Percentiles rank a stretch among this genome's conserved stretches.
Conservation (phyloP, 2,113 vertebrate species). For the Micronycteris hirsuta region DNA sequence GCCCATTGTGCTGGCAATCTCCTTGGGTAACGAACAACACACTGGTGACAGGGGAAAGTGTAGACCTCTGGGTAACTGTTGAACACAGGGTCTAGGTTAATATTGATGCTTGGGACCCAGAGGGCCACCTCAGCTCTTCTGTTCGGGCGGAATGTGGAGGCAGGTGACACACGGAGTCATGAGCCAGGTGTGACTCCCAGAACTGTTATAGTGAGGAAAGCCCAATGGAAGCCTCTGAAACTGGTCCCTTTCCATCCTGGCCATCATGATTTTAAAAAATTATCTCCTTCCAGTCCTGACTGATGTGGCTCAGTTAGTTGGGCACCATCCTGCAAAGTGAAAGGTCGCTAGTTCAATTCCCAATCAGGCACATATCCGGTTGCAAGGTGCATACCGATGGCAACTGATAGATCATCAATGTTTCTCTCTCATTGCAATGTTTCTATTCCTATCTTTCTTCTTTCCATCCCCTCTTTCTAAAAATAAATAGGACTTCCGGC, state of each 20-base stretch:
- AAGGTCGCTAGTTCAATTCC: no score
- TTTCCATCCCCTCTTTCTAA: no score
- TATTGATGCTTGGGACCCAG: not conserved
- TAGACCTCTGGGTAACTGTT: not conserved
- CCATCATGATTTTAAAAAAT: not conserved
- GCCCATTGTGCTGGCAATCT: not conserved
- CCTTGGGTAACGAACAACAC: not conserved
- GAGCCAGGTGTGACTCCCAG: not conserved
- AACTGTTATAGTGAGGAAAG: not conserved
- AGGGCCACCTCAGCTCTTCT: not conserved
- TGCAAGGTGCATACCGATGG: no score
- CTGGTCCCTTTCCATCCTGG: not conserved
- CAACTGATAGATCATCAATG: no score
- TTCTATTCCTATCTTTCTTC: no score
- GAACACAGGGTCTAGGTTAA: not conserved
- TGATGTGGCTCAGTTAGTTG: no score
- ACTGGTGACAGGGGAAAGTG: not conserved
- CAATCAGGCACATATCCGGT: no score
- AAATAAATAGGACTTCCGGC: no score
- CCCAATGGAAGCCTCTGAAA: not conserved
- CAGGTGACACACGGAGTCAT: no score
- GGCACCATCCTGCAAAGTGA: no score
- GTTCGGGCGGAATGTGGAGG: not conserved
- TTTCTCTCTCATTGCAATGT: no score
- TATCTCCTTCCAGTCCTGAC: not conserved